Base-by-base conservation (phyloP, 2,888 invertebrate genomes). In the Philereme transversata region DNA sequence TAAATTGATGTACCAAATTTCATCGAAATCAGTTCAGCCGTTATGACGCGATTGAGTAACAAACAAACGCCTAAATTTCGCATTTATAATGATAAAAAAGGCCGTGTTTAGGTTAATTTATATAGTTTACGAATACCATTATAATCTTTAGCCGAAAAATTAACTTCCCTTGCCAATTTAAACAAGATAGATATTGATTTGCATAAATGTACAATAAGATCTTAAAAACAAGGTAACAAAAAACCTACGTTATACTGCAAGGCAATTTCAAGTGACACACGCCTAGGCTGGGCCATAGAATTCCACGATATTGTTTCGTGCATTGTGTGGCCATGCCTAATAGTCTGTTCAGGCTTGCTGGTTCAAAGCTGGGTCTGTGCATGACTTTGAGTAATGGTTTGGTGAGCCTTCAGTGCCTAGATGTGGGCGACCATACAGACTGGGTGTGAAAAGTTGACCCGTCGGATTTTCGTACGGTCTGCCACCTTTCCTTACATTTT, bases 301-400 rank as follows among this genome's bases (percentile, higher is more conserved):
- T 58, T 22, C 49, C 35, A 46, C 49, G 51, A 61, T 57, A 64
- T 61, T 64, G 52, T 64, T 58, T 58, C 45, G 58, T 55, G 69
- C 54, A 74, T 77, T 76, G 69, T 76, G 52, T 48, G 52, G 11
- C 43, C 52, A 46, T 52, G 57, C 60, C 64, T 64, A 60, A 64
- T 61, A 61, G 51, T 60, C 57, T 46, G 46, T 45, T 43, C 50
- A 50, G 57, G 50, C 46, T 57, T 41, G 50, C 45, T 51, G 40
- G 57, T 35, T 45, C 11, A 53, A 49, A 57, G 59, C 53, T 50
- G 41, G 53, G 52, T 6, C 57, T 62, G 62, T 44, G 54, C 51
- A 48, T 58, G 62, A 55, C 58, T 62, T 55, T 62, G 62, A 62
- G 41, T 58, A 62, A 62, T 62, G 51, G 57, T 50, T 33, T 11